phyloP scores from a whole-genome alignment of 2,113 vertebrate species.

The Vulpes vulpes region DNA sequence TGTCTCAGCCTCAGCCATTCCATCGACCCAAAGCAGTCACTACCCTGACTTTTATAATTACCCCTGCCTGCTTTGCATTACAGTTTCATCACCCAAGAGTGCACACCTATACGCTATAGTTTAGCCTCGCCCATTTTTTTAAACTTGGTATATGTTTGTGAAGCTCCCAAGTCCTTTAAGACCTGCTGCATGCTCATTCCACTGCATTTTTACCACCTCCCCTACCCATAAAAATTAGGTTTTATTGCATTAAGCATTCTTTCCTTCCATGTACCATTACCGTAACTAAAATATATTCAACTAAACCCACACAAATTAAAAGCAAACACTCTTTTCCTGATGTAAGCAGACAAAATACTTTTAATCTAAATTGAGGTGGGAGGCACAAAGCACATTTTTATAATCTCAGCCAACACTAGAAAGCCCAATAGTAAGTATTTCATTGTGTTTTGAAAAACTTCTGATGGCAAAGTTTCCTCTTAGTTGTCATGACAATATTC shows the following conservation, averaged over 20 bases:
- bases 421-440: conserved; percentile 37
- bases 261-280: conserved; percentile 30
- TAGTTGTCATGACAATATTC: conserved; percentile 72
- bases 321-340: conserved; percentile 34
- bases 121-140: neutral
- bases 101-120: neutral
- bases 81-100: neutral
- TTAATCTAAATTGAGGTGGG: conserved; percentile 68
- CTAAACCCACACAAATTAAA: conserved; percentile 64
- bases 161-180: neutral
- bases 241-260: conserved; percentile 27
- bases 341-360: conserved; percentile 63
- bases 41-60: neutral
- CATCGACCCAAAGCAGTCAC: neutral
- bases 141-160: neutral
- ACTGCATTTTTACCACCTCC: neutral
- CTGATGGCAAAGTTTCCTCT: conserved; percentile 48
- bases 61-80: neutral
- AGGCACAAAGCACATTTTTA: conserved; percentile 38
- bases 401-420: conserved; percentile 27
- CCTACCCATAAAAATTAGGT: neutral
- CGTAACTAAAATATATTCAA: conserved; percentile 46
- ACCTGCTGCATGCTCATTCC: neutral
- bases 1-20: neutral
- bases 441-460: conserved; percentile 54